These are phyloP conservation scores for Drosophila lacertosa DNA, from an alignment of 1,140 invertebrate genomes.

Conservation along the genomic window DNA sequence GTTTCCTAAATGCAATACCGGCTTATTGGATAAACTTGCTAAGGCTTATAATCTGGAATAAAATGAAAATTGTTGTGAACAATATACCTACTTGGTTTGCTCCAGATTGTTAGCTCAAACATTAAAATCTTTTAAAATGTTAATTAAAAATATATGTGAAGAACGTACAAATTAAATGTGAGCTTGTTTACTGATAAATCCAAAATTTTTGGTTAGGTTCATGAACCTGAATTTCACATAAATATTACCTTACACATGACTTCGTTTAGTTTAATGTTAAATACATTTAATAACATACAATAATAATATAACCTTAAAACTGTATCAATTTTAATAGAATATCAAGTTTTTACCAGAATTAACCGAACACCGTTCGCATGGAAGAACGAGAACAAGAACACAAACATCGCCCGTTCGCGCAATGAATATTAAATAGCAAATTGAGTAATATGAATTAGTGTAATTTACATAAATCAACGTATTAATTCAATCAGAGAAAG, in stretches of 20 bases:
- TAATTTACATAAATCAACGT: slow-evolving; percentile 79
- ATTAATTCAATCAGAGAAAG: slow-evolving; percentile 77
- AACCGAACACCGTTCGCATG: slow-evolving; percentile 24
- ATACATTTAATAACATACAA: neutral
- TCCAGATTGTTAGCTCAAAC: slow-evolving; percentile 61
- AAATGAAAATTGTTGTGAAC: slow-evolving; percentile 28
- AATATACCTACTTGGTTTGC: slow-evolving; percentile 39
- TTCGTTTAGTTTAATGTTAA: neutral
- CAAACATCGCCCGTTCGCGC: slow-evolving; percentile 31
- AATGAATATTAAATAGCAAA: slow-evolving; percentile 78
- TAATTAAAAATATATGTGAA: slow-evolving; percentile 22
- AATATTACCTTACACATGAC: neutral
- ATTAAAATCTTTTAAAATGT: slow-evolving; percentile 16
- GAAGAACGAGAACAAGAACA: slow-evolving; percentile 48
- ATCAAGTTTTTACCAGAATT: slow-evolving; percentile 28
- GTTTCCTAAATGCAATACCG: slow-evolving; percentile 46
- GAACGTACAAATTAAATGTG: slow-evolving; percentile 24
- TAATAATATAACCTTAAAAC: slow-evolving; percentile 7
- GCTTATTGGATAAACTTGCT: slow-evolving; percentile 40
- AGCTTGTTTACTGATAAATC: neutral
- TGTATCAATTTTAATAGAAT: slow-evolving; percentile 15
- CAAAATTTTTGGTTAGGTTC: no score
- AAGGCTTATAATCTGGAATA: slow-evolving; percentile 41
- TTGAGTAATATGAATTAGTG: slow-evolving; percentile 80
- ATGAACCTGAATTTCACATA: no score